Evolutionary conservation across 1,140 invertebrate genomes (phyloP), one percentile per base, ranked within the genome.

Genomic region (Cyrtorhinus lividipennis): DNA sequence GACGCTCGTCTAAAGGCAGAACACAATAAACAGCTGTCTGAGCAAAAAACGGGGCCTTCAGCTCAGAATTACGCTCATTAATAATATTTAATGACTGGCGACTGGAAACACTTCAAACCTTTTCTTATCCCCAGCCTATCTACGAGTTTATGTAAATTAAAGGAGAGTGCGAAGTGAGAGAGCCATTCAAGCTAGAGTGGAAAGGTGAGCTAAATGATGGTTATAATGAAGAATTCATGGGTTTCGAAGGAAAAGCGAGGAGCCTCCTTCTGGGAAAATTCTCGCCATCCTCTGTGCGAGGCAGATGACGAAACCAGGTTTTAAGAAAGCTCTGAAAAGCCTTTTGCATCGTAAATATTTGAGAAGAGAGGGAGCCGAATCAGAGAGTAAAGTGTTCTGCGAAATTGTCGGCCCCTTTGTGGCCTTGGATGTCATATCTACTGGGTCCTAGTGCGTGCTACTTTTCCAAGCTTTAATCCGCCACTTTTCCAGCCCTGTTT

Each of bases 131-230:
- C 38, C n/a, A 10, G 8, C 38, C 8, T n/a, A n/a, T n/a, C 38
- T 22, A 10, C 12, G 48, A 53, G 48, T 20, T 53, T 53, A 53
- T 53, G 48, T 53, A 53, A 53, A 53, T 53, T 53, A 53, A 53
- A 53, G 20, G 48, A 53, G n/a, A n/a, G n/a, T n/a, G n/a, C 48
- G 48, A 13, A 20, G 10, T 53, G 48, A 53, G 48, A 53, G 48
- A 53, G 48, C 20, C 48, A 53, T 53, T 53, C n/a, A 53, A 53
- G 48, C 48, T 53, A 53, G 20, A 53, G 48, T 53, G 10, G n/a
- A 53, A 5, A 53, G 48, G 48, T 22, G 48, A 53, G 18, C 48
- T 53, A 53, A 53, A 53, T 15, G 48, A 53, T n/a, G n/a, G 48
- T 10, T 5, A 53, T 53, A 10, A 53, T 53, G 48, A 53, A 53